Conservation (phyloP, 1,140 invertebrate species). For the Neodiprion pinetum region DNA sequence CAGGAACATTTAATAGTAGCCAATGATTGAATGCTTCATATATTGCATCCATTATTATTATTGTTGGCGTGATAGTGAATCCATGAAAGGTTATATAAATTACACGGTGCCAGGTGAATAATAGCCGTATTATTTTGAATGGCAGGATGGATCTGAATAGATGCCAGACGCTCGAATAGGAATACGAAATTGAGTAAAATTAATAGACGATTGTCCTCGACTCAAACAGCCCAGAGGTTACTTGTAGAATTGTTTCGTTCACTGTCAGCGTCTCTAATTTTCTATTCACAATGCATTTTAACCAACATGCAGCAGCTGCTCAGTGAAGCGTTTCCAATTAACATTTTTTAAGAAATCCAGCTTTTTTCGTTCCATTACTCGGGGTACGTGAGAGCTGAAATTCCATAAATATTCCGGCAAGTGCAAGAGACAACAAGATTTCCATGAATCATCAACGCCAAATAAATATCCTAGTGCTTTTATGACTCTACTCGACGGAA, state of each 20-base stretch:
- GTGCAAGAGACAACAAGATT: not conserved
- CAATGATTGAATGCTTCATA: constrained; percentile 3
- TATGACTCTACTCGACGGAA: not conserved
- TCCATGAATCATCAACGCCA: not conserved
- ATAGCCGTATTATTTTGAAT: not conserved
- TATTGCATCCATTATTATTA: not conserved
- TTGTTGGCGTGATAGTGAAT: not conserved
- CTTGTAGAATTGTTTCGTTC: not conserved
- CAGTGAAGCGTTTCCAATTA: not conserved
- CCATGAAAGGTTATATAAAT: constrained; percentile 2
- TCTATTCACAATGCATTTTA: not conserved
- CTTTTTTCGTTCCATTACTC: not conserved
- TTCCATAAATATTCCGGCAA: not conserved
- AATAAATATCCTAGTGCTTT: not conserved
- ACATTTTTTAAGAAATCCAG: not conserved
- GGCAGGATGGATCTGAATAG: not conserved
- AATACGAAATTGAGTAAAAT: not conserved
- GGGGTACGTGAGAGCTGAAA: not conserved
- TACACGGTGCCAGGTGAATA: not conserved
- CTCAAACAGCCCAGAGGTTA: not conserved
- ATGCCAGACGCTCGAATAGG: not conserved
- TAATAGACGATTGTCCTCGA: not conserved
- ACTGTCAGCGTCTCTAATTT: not conserved
- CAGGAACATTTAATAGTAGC: not conserved
- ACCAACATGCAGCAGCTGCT: not conserved